Conservation (phyloP, 2,888 invertebrate species). For the Sphaerophoria taeniata region DNA sequence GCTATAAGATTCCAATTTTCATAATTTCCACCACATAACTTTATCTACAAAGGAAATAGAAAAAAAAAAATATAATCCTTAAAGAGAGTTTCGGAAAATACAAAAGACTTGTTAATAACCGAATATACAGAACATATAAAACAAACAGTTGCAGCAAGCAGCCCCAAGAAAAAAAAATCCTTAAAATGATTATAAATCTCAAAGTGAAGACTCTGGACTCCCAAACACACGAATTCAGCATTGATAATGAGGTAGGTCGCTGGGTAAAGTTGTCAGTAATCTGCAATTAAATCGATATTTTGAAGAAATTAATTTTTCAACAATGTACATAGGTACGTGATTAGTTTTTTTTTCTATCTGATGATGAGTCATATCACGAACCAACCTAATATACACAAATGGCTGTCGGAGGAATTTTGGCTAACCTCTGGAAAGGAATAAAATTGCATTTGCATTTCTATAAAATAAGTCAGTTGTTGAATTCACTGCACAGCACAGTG, state of each 20-base stretch:
- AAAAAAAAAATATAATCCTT: neutral
- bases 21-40: conserved; percentile 28
- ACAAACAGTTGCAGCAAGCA: too few species aligned
- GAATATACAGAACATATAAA: neutral
- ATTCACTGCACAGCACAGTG: too few species aligned
- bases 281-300: conserved; percentile 62
- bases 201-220: conserved; percentile 96
- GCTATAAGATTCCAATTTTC: conserved; percentile 66
- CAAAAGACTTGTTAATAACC: neutral
- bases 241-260: conserved; percentile 92
- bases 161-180: neutral
- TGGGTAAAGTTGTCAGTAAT: conserved; percentile 11
- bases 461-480: too few species aligned
- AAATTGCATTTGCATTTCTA: neutral
- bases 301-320: conserved; percentile 36
- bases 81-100: neutral
- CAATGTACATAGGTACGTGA: neutral
- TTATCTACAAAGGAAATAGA: conserved; percentile 24
- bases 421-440: neutral
- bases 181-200: conserved; percentile 86
- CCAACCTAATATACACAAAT: conserved; percentile 30
- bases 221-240: conserved; percentile 91
- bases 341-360: conserved; percentile 4
- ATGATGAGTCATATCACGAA: conserved; percentile 59
- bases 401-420: conserved; percentile 13